Conservation (phyloP, 2,797 vertebrate species). For the Austrolebias charrua region DNA sequence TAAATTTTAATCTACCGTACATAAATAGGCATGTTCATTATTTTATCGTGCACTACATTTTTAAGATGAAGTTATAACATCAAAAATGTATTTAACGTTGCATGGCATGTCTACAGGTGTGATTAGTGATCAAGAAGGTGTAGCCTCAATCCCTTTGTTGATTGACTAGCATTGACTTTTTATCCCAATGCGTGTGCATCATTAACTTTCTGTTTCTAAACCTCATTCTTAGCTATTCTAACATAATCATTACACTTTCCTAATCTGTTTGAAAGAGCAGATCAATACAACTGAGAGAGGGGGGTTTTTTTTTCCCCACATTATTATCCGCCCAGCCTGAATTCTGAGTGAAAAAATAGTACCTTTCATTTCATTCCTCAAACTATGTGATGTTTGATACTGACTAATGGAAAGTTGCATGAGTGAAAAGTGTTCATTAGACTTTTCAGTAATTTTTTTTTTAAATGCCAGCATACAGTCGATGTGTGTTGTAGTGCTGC, state of each 20-base stretch:
- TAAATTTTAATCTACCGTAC: too few species aligned
- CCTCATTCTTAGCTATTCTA: constrained; percentile 21
- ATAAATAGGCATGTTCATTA: too few species aligned
- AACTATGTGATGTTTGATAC: constrained; percentile 12
- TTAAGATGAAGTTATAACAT: too few species aligned
- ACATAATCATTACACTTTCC: constrained; percentile 16
- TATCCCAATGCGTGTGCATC: constrained; percentile 12
- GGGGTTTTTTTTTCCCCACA: too few species aligned
- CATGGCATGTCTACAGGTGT: too few species aligned
- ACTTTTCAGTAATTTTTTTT: constrained; percentile 27
- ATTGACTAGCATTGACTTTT: constrained; percentile 12
- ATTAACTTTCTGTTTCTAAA: constrained; percentile 21
- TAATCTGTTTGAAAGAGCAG: constrained; percentile 22
- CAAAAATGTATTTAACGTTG: too few species aligned
- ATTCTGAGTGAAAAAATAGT: constrained; percentile 27
- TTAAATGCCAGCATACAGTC: too few species aligned
- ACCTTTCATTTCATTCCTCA: constrained; percentile 28
- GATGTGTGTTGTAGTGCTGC: constrained; percentile 9
- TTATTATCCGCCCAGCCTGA: constrained; percentile 18
- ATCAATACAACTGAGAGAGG: constrained; percentile 30
- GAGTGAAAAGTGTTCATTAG: constrained; percentile 33
- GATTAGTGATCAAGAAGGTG: too few species aligned
- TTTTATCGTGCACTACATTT: too few species aligned
- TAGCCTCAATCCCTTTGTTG: neutral
- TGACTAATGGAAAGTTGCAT: constrained; percentile 42